These are phyloP conservation scores for Telenomus remus DNA, from an alignment of 1,140 invertebrate genomes.

Conservation along the genomic window DNA sequence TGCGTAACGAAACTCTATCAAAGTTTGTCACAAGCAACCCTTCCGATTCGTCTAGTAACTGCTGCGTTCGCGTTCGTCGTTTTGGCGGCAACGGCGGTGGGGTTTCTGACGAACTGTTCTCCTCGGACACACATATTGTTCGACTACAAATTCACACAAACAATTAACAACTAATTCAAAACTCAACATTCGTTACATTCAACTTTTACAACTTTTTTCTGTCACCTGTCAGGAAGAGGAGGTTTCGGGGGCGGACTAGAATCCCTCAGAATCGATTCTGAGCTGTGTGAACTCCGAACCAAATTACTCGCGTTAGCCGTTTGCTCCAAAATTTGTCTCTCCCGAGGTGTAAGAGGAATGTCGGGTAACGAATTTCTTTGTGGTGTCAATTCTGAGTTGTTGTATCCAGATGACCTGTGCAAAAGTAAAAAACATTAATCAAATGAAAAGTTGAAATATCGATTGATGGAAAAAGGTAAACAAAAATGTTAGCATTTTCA, in stretches of 20 bases:
- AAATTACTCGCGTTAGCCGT: slow-evolving; percentile 76
- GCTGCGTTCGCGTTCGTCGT: slow-evolving; percentile 76
- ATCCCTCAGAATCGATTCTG: slow-evolving; percentile 82
- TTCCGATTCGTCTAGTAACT: slow-evolving; percentile 74
- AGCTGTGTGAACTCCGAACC: slow-evolving; percentile 83
- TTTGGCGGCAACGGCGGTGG: slow-evolving; percentile 86
- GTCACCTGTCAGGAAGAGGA: slow-evolving; percentile 86
- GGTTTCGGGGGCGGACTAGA: slow-evolving; percentile 89
- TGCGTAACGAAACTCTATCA: slow-evolving; percentile 79
- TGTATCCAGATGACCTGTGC: slow-evolving; percentile 72
- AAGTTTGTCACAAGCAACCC: slow-evolving; percentile 76
- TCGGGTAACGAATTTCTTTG: slow-evolving; percentile 85
- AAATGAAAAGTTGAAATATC: slow-evolving; percentile 1
- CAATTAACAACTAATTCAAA: no score
- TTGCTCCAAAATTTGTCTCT: slow-evolving; percentile 82
- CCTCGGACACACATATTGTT: slow-evolving; percentile 68
- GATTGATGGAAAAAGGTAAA: no score
- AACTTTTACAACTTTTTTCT: no score
- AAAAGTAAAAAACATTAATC: slow-evolving; percentile 20
- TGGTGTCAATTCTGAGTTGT: slow-evolving; percentile 68
- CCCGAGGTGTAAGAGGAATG: slow-evolving; percentile 87
- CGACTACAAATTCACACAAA: slow-evolving; percentile 42
- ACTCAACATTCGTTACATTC: no score
- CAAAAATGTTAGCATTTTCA: no score
- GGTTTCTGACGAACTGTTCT: slow-evolving; percentile 68